Base-by-base conservation (phyloP, 2,113 vertebrate genomes). In the Trematocara variabile region DNA sequence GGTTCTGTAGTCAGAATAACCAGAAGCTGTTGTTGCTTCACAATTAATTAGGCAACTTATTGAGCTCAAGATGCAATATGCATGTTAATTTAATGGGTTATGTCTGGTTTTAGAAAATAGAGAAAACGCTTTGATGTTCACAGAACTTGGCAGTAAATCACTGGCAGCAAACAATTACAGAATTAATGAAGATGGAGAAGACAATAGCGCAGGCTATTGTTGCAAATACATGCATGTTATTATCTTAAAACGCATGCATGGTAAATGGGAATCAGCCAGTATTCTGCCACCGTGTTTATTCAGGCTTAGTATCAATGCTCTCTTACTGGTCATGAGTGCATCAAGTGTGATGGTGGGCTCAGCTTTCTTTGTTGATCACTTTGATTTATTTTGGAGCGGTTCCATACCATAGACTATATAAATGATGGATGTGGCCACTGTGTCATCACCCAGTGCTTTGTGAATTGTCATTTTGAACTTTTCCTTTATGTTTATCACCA, bases 61-160 rank as follows among this genome's bases (percentile, higher is more conserved):
- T 95, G 88, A 94, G 92, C 91, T 94, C 86, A 94, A 95, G 89
- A 93, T 94, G 92, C 81, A 95, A 96, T 94, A 94, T 93, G 88
- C 89, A 95, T 97, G 91, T 91, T 96, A 96, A 96, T 96, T 94
- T 95, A 95, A 95, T 93, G 65, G 86, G 88, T 46, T 95, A 94
- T 95, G 94, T 96, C 70, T 92, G 93, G 86, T 91, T 91, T 48
- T 88, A 87, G 85, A 75, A 82, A 88, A 91, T 73, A 52, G 68
- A 83, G 84, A 56, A 91, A 84, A 81, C 4, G 93, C 96, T 97
- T 97, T 98, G 96, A 96, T 96, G 94, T 96, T 93, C 91, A 90
- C 85, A 85, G 93, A 97, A 94, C 95, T 94, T 95, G 94, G 93
- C 93, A 96, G 93, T 86, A 96, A 94, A 87, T 95, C 93, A 93